Percentiles rank a stretch among this genome's conserved stretches.
Conservation (phyloP, 2,113 vertebrate genomes). For the Clarias gariepinus region DNA sequence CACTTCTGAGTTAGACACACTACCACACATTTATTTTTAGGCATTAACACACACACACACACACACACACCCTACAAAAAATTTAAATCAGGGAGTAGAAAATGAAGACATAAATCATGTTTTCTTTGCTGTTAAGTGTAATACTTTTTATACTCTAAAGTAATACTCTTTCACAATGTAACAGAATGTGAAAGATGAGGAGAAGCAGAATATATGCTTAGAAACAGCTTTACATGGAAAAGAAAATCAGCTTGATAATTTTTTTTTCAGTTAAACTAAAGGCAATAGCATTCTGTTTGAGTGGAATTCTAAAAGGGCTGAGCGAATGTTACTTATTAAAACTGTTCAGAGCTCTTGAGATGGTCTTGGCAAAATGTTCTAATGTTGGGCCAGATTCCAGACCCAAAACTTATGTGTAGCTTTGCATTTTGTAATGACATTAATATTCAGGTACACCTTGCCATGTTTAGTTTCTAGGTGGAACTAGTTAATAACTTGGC, state of each 20-base stretch:
- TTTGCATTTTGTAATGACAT: background rate
- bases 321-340: background rate
- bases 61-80: background rate
- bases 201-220: background rate
- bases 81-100: background rate
- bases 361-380: background rate
- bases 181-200: background rate
- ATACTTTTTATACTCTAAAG: too few relatives aligned
- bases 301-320: background rate
- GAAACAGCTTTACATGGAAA: background rate
- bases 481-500: background rate
- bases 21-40: background rate
- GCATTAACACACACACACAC: background rate
- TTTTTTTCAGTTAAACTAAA: background rate
- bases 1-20: background rate
- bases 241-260: background rate
- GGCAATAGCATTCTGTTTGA: background rate
- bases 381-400: background rate
- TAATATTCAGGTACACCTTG: background rate
- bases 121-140: background rate
- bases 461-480: background rate
- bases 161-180: too few relatives aligned
- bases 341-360: background rate
- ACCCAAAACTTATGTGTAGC: background rate
- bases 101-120: background rate